Evolutionary conservation across 2,888 invertebrate species (phyloP).

Genomic region (Noctua janthe): DNA sequence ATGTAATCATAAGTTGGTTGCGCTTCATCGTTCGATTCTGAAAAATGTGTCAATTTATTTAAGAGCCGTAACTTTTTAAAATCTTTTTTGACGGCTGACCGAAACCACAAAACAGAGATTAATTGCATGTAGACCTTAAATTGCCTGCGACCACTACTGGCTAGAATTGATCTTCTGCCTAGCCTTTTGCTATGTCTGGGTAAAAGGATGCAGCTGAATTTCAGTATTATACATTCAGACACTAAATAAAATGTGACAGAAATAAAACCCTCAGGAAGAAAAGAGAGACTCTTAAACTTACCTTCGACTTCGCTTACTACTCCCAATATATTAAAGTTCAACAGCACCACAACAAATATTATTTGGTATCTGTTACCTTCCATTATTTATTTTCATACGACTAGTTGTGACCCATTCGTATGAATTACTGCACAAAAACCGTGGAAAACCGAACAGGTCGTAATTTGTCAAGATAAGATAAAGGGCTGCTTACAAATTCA

Average conservation of each 20-base stretch:
- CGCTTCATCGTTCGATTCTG: constrained; percentile 61
- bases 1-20: constrained; percentile 68
- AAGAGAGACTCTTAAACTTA: constrained; percentile 16
- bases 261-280: background rate
- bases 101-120: background rate
- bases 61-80: background rate
- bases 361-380: constrained; percentile 13
- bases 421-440: constrained; percentile 43
- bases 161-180: background rate
- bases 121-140: background rate
- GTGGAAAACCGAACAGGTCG: background rate
- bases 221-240: background rate
- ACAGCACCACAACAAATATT: constrained; percentile 19
- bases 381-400: constrained; percentile 33
- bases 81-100: background rate
- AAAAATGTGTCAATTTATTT: constrained; percentile 1
- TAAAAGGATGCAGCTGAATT: background rate
- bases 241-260: background rate
- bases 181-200: background rate
- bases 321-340: constrained; percentile 15
- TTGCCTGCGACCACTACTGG: background rate
- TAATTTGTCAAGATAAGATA: constrained; percentile 54
- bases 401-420: constrained; percentile 32
- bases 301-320: constrained; percentile 25
- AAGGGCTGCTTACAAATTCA: constrained; percentile 50